Base-by-base conservation (phyloP, 2,797 vertebrate species). In the Myoxocephalus aenaeus region DNA sequence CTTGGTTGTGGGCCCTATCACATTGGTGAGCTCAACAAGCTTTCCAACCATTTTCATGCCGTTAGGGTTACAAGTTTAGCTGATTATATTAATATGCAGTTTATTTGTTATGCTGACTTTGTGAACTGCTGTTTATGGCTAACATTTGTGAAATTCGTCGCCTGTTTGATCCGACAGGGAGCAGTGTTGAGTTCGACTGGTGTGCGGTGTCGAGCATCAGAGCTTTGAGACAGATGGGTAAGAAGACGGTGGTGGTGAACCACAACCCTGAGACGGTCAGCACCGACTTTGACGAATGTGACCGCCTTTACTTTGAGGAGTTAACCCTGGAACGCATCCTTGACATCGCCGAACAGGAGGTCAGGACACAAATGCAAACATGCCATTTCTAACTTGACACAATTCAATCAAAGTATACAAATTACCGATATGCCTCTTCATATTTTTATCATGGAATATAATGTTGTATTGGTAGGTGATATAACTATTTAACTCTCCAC, bases 161-260 rank as follows among this genome's bases (percentile, higher is more conserved):
- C 10, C 38, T 8, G 6, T 75, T 59, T 58, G 3, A 62, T 77
- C 57, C 69, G 70, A 36, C 89, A 99, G 98, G 98, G 75, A 99
- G 97, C 95, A 99, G 97, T 0, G 97, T 99, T 83, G 98, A 98
- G 91, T 99, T 99, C 80, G 98, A 99, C 86, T 99, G 97, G 97
- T 99, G 97, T 73, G 98, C 98, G 0, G 97, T 99, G 85, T 99
- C 97, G 81, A 96, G 97, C 44, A 98, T 98, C 86, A 95, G 97
- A 71, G 93, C 97, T 1, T 88, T 99, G 90, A 95, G 96, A 78
- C 95, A 97, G 78, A 97, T 99, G 89, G 96, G 96, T 77, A 96
- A 92, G 92, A 96, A 93, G 94, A 97, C 97, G 0, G 96, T 98
- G 25, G 97, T 98, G 3, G 96, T 98, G 84, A 99, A 99, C 92